A percentile compares a stretch with the other conserved stretches of the same genome.
Conservation (phyloP, 1,140 invertebrate genomes). For the Aphaenogaster rudis region DNA sequence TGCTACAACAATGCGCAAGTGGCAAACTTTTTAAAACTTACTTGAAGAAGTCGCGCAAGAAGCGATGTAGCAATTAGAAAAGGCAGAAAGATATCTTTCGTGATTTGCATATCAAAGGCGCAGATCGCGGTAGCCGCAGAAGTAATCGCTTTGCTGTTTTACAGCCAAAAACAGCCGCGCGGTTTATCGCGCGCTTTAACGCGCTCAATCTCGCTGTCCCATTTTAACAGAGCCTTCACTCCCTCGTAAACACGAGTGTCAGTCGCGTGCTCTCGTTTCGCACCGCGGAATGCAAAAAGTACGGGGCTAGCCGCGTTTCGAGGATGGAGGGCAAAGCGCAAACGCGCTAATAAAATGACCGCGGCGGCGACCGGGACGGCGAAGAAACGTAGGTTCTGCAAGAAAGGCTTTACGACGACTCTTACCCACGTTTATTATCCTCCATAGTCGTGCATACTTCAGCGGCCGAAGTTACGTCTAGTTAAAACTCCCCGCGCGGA, state of each 20-base stretch:
- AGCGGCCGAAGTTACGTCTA: constrained; percentile 45
- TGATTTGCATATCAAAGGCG: constrained; percentile 7
- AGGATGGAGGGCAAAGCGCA: constrained; percentile 18
- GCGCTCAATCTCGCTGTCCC: not conserved
- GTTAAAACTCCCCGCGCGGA: constrained; percentile 33
- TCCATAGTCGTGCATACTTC: constrained; percentile 32
- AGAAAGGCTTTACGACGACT: constrained; percentile 45
- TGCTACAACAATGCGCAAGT: not conserved
- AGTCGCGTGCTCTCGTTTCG: constrained; percentile 22
- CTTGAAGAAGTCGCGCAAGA: not conserved
- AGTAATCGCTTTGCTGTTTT: constrained; percentile 7
- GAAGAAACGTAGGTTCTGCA: constrained; percentile 14
- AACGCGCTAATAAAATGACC: constrained; percentile 46
- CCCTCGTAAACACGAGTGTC: constrained; percentile 18
- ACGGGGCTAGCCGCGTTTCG: constrained; percentile 18
- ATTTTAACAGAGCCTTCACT: not conserved
- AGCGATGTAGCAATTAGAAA: not conserved
- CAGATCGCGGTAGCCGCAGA: not conserved
- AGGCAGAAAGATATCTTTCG: not conserved
- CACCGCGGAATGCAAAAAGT: constrained; percentile 12
- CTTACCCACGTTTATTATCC: constrained; percentile 57
- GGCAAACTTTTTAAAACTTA: not conserved
- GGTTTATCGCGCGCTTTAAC: not conserved
- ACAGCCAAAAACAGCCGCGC: not conserved
- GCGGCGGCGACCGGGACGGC: constrained; percentile 12